These are phyloP conservation scores for Margarornis squamiger DNA, from an alignment of 2,797 vertebrate species.

Conservation along the genomic window DNA sequence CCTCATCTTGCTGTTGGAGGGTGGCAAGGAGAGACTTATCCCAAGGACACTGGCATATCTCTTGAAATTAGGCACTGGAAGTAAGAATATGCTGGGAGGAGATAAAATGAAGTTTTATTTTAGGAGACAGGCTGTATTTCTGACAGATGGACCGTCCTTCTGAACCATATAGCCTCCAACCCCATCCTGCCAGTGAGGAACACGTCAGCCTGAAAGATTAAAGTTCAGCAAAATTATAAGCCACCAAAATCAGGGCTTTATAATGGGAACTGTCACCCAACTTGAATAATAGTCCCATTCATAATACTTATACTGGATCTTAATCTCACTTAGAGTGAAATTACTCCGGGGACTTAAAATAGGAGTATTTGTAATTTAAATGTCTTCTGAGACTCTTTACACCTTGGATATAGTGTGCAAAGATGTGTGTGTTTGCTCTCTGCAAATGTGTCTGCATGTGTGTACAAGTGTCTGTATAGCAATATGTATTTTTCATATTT, in stretches of 20 bases:
- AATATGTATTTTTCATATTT: not conserved
- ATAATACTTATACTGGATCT: conserved; percentile 50
- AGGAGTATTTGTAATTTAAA: conserved; percentile 41
- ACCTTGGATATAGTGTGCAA: not conserved
- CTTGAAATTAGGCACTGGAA: not conserved
- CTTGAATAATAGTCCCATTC: conserved; percentile 47
- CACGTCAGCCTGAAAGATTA: conserved; percentile 25
- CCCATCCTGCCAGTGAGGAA: not conserved
- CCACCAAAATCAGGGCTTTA: not conserved
- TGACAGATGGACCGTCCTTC: conserved; percentile 3
- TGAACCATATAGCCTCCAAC: conserved; percentile 15
- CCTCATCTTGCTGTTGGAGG: not conserved
- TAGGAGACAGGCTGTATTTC: not conserved
- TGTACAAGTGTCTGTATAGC: not conserved
- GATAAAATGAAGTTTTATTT: conserved; percentile 30
- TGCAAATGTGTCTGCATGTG: rapidly evolving
- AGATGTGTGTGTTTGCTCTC: not conserved
- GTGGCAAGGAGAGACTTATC: not conserved
- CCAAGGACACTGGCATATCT: not conserved
- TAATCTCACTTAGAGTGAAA: conserved; percentile 59
- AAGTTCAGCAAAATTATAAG: conserved; percentile 57
- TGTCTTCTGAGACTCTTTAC: not conserved
- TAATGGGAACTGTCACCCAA: conserved; percentile 48
- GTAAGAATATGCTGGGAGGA: not conserved
- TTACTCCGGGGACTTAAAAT: conserved; percentile 36